Percentiles rank a stretch among this genome's conserved stretches.
These are phyloP conservation scores for Daubentonia madagascariensis DNA, from an alignment of 2,113 vertebrate genomes.

Conservation along the genomic window DNA sequence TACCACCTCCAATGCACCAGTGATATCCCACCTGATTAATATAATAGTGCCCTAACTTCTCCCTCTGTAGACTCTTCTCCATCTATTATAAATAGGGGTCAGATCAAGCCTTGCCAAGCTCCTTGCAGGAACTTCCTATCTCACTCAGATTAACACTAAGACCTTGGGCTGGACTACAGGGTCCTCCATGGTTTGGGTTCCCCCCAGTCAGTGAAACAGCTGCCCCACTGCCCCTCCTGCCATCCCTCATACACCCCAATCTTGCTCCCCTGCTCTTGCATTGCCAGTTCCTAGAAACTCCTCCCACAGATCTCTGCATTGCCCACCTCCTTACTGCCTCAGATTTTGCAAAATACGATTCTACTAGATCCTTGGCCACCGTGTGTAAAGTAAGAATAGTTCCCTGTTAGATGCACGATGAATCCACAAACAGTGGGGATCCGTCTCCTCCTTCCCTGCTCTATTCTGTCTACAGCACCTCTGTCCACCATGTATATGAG, in stretches of 20 bases:
- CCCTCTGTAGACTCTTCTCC: neutral
- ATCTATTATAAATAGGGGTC: neutral
- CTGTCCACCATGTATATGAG: neutral
- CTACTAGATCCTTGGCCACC: neutral
- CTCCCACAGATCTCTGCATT: neutral
- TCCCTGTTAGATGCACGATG: neutral
- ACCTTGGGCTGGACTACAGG: neutral
- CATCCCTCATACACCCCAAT: neutral
- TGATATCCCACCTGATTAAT: neutral
- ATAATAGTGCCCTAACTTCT: neutral
- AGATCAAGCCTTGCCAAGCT: neutral
- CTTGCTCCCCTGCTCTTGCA: neutral
- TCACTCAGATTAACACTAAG: neutral
- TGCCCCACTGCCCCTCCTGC: neutral
- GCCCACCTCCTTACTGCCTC: neutral
- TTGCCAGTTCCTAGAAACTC: neutral
- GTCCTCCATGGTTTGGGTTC: neutral
- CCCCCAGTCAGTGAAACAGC: too few relatives aligned
- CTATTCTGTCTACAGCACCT: neutral
- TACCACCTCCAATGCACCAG: neutral
- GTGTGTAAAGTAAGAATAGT: neutral
- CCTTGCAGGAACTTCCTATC: neutral
- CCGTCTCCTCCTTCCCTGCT: neutral
- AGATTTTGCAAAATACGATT: neutral
- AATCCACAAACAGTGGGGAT: too few relatives aligned